Evolutionary conservation across 2,797 vertebrate genomes (phyloP).

Genomic region (Notoglanidium macrostoma): DNA sequence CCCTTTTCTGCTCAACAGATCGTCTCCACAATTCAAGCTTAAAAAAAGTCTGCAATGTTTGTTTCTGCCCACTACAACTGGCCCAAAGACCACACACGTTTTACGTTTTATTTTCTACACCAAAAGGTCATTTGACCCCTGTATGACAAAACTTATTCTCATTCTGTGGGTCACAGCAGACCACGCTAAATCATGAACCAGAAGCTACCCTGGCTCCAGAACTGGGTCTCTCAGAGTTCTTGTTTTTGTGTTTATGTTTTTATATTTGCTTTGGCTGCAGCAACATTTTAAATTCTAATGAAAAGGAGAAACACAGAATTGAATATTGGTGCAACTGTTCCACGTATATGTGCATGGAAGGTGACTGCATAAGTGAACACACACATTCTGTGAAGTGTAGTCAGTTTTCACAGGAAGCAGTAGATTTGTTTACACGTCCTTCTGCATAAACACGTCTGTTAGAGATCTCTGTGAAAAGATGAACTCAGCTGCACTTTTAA

Average conservation of each 20-base stretch:
- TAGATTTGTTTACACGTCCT: conserved; percentile 74
- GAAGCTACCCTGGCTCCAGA: not conserved
- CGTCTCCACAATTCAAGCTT: no score
- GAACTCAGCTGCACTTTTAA: conserved; percentile 31
- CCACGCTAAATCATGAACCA: not conserved
- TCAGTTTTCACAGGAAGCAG: conserved; percentile 66
- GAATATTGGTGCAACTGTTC: conserved; percentile 64
- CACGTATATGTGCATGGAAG: conserved; percentile 51
- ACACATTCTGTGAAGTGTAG: conserved; percentile 69
- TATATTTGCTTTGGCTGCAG: conserved; percentile 66
- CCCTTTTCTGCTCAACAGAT: not conserved
- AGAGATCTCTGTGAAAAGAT: conserved; percentile 48
- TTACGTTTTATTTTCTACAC: not conserved
- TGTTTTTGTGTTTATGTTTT: conserved; percentile 63
- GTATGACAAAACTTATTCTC: not conserved
- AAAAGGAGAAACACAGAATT: conserved; percentile 58
- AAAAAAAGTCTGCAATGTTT: not conserved
- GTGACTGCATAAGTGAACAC: conserved; percentile 54
- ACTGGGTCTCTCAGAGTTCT: conserved; percentile 38
- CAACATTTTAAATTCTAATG: conserved; percentile 36
- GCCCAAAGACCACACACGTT: not conserved
- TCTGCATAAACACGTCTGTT: conserved; percentile 66
- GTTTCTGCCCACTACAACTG: not conserved
- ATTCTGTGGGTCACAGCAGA: not conserved
- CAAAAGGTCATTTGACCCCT: not conserved